Evolutionary conservation across 2,797 vertebrate genomes (phyloP).

Genomic region (Sebastes cheni): DNA sequence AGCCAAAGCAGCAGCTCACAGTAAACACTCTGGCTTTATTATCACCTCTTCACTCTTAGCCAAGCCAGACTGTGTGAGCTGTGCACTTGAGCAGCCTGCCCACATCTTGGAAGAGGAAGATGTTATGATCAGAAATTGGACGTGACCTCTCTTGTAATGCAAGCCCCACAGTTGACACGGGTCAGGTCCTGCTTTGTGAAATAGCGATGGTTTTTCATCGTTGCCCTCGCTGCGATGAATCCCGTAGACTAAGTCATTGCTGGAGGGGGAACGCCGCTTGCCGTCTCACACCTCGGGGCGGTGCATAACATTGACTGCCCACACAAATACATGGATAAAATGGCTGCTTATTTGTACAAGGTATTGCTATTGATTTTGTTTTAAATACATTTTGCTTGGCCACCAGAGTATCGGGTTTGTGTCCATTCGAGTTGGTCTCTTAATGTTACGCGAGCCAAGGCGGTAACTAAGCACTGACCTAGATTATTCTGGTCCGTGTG

Average conservation of each 20-base stretch:
- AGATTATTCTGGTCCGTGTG: slow-evolving; percentile 43
- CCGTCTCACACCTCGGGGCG: slow-evolving; percentile 57
- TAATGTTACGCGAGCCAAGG: slow-evolving; percentile 58
- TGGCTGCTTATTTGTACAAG: slow-evolving; percentile 75
- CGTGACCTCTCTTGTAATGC: slow-evolving; percentile 57
- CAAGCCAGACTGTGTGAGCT: slow-evolving; percentile 63
- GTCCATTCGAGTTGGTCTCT: slow-evolving; percentile 72
- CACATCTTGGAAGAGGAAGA: slow-evolving; percentile 66
- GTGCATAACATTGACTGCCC: slow-evolving; percentile 69
- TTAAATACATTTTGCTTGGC: slow-evolving; percentile 76
- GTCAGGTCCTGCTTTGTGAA: slow-evolving; percentile 59
- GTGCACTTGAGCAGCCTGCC: slow-evolving; percentile 59
- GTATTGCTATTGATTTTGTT: slow-evolving; percentile 80
- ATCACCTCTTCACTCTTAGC: slow-evolving; percentile 74
- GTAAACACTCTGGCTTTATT: slow-evolving; percentile 76
- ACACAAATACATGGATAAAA: slow-evolving; percentile 73
- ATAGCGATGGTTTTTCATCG: slow-evolving; percentile 29
- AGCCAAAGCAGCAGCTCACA: slow-evolving; percentile 70
- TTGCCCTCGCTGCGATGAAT: slow-evolving; percentile 45
- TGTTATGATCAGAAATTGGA: slow-evolving; percentile 67
- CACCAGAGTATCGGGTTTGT: slow-evolving; percentile 77
- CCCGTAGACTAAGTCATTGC: slow-evolving; percentile 55
- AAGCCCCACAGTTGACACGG: slow-evolving; percentile 48
- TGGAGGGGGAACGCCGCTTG: slow-evolving; percentile 48
- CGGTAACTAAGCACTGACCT: slow-evolving; percentile 42